Evolutionary conservation across 2,888 invertebrate species (phyloP), one percentile per base, ranked within the genome.

Genomic region (Agrilus cyanescens): DNA sequence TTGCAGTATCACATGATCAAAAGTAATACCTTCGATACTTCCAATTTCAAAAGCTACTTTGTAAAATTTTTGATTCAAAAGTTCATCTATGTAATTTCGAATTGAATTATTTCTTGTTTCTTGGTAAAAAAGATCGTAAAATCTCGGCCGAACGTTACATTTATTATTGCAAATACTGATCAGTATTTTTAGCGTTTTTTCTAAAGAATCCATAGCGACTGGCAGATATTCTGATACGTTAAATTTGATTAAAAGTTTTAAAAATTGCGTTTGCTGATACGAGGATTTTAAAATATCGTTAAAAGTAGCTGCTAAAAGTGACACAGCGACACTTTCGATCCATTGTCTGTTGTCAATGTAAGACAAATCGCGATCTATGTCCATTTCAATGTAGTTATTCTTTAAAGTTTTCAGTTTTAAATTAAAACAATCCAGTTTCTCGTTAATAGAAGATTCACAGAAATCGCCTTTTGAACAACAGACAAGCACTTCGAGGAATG

Each of bases 251-350:
- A 82, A 62, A 46, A 73, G 70, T 38, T 72, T 68, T 2, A 86
- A 61, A 48, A 83, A 76, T 51, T 75, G 71, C 29, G 76, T 71
- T 59, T 82, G 80, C 53, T 79, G 74, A 50, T 71, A 71, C 0
- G 74, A 69, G 40, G 82, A 83, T 32, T 71, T 69, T 49, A 82
- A 78, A 50, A 76, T 74, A 45, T 73, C 64, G 41, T 73, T 73
- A 1, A 85, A 59, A 2, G 79, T 73, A 2, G 73, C 67, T 44
- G 78, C 70, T n/a, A 81, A 65, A 18, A 85, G 62, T 7, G 72
- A 69, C 14, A 79, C 69, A 1, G 78, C 69, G 0, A 76, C 70
- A 41, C 57, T 68, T 50, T 77, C 74, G 37, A 81, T 54, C 69
- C 75, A 72, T 2, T 68, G 61, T 44, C 73, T 73, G 53, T 75